Conservation (phyloP, 2,797 vertebrate genomes). For the Hippopotamyrus pictus region DNA sequence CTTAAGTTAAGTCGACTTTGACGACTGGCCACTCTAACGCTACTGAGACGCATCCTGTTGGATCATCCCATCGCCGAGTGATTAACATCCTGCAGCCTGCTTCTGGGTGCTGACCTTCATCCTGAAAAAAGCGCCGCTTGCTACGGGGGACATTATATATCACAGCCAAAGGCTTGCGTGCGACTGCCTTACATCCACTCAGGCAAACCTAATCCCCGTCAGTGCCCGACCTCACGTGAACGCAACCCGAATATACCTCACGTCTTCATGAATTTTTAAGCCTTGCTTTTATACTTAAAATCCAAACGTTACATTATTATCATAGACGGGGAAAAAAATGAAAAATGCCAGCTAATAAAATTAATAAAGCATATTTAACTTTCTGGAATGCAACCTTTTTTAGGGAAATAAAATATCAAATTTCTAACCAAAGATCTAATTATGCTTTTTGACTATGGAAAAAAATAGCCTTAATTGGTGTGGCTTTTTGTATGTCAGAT, state of each 20-base stretch:
- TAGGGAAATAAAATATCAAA: background rate
- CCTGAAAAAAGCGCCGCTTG: background rate
- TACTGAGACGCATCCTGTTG: background rate
- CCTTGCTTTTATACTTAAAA: slow-evolving; percentile 2
- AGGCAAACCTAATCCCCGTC: slow-evolving; percentile 33
- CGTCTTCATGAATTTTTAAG: background rate
- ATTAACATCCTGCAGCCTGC: background rate
- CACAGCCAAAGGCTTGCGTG: slow-evolving; percentile 7
- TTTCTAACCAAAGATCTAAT: slow-evolving; percentile 27
- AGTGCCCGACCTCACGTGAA: background rate
- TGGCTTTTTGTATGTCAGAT: slow-evolving; percentile 16
- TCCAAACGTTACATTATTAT: background rate
- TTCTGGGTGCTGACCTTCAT: slow-evolving; percentile 2
- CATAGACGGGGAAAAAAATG: background rate
- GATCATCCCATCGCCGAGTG: background rate
- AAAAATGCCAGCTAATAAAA: slow-evolving; percentile 9
- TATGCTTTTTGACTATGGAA: background rate
- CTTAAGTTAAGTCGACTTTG: slow-evolving; percentile 2
- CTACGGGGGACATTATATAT: background rate
- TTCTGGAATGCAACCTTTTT: background rate
- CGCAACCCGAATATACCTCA: background rate
- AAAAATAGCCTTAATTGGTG: slow-evolving; percentile 8
- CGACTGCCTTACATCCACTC: slow-evolving; percentile 21
- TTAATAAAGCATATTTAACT: slow-evolving; percentile 12
- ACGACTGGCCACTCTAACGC: background rate